Conservation (phyloP, 2,888 invertebrate genomes). For the Drosophila silvestris region DNA sequence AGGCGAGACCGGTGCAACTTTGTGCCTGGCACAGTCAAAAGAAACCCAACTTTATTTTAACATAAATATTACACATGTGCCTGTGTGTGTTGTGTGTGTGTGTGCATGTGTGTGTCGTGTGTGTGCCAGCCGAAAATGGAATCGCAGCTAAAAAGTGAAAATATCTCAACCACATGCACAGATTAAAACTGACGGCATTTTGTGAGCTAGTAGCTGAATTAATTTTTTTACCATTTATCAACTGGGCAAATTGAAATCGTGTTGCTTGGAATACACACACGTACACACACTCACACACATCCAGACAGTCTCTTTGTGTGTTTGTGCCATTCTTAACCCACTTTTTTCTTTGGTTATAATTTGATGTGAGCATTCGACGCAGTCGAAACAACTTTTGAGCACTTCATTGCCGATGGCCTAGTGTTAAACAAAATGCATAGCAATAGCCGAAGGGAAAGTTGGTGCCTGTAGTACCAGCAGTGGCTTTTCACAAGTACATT, state of each 20-base stretch:
- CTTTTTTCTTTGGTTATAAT: slow-evolving; percentile 41
- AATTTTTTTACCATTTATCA: slow-evolving; percentile 76
- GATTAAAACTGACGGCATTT: slow-evolving; percentile 55
- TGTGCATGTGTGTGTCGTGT: slow-evolving; percentile 1
- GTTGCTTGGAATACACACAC: slow-evolving; percentile 27
- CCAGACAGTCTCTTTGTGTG: not conserved
- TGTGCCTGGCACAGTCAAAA: slow-evolving; percentile 76
- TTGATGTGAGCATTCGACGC: slow-evolving; percentile 54
- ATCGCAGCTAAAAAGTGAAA: slow-evolving; percentile 69
- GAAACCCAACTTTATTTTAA: slow-evolving; percentile 70
- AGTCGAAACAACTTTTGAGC: slow-evolving; percentile 34
- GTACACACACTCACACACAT: not conserved
- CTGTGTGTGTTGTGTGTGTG: slow-evolving; percentile 3
- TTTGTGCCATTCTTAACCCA: slow-evolving; percentile 63
- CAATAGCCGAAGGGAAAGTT: slow-evolving; percentile 16
- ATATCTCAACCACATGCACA: slow-evolving; percentile 45
- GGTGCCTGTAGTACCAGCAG: slow-evolving; percentile 11
- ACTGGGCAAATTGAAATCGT: slow-evolving; percentile 75
- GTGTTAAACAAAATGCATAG: slow-evolving; percentile 49
- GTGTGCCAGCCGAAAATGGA: slow-evolving; percentile 22
- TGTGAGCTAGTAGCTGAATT: slow-evolving; percentile 62
- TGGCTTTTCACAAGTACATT: slow-evolving; percentile 51
- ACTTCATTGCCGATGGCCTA: slow-evolving; percentile 4
- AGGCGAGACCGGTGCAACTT: slow-evolving; percentile 58
- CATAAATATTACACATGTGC: slow-evolving; percentile 57